Evolutionary conservation across 2,113 vertebrate genomes (phyloP).

Genomic region (Labrus mixtus): DNA sequence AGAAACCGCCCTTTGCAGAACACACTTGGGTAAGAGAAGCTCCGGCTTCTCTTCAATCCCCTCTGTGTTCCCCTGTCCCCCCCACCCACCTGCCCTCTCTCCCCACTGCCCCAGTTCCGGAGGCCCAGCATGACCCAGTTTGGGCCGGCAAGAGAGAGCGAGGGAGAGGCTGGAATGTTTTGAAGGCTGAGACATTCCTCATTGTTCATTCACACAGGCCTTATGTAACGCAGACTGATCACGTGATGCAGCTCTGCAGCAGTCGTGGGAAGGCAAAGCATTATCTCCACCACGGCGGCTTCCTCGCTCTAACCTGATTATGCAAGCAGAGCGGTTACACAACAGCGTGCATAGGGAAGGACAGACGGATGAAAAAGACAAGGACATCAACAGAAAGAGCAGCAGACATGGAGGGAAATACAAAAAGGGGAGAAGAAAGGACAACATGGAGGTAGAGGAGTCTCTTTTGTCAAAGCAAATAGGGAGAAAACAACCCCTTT

Average conservation of each 20-base stretch:
- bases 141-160: conserved; percentile 60
- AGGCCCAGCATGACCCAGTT: conserved; percentile 80
- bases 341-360: conserved; percentile 55
- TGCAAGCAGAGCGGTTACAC: conserved; percentile 71
- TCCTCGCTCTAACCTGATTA: conserved; percentile 79
- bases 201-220: conserved; percentile 82
- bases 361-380: conserved; percentile 9
- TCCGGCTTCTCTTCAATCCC: conserved; percentile 59
- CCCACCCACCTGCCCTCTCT: conserved; percentile 54
- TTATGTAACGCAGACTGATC: conserved; percentile 80
- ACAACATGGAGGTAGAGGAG: neutral
- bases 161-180: conserved; percentile 76
- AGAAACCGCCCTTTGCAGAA: conserved; percentile 38
- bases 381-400: conserved; percentile 32
- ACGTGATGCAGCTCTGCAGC: conserved; percentile 78
- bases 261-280: conserved; percentile 75
- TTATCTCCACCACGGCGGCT: conserved; percentile 76
- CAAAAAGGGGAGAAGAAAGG: neutral
- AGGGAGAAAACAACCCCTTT: neutral
- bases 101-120: conserved; percentile 79
- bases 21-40: conserved; percentile 44
- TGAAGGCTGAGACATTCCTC: conserved; percentile 81
- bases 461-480: neutral
- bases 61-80: conserved; percentile 31
- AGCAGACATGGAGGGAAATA: conserved; percentile 12